phyloP scores from a whole-genome alignment of 2,888 invertebrate genomes.

The Oscheius sp. region DNA sequence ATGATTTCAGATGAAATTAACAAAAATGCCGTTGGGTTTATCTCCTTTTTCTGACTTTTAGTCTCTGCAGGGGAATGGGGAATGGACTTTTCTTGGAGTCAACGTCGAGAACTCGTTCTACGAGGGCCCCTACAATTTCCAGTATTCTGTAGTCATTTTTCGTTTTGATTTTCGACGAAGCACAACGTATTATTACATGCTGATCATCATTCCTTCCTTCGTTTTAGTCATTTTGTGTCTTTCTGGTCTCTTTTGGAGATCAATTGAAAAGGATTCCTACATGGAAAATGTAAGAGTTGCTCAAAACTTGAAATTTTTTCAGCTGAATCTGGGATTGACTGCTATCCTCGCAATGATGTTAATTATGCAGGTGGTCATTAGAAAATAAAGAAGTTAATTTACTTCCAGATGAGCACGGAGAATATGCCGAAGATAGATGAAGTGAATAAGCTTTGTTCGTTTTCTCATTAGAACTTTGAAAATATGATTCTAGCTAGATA shows the following conservation, averaged over 20 bases:
- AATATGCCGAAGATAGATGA: conserved; percentile 20
- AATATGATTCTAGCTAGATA: neutral
- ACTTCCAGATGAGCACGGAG: neutral
- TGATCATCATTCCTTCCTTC: conserved; percentile 19
- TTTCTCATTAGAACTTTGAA: neutral
- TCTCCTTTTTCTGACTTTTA: neutral
- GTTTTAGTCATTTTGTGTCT: conserved; percentile 1
- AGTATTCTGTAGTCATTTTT: conserved; percentile 6
- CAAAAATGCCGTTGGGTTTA: conserved; percentile 3
- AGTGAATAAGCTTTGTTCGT: conserved; percentile 13
- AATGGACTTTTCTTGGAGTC: conserved; percentile 13
- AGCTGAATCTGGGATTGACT: conserved; percentile 16
- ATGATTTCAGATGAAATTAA: neutral
- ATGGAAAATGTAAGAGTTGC: conserved; percentile 17
- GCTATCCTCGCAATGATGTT: conserved; percentile 23
- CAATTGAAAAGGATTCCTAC: conserved; percentile 18
- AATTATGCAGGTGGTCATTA: neutral
- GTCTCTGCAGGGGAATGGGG: conserved; percentile 19
- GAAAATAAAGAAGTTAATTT: no score
- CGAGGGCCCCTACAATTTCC: neutral
- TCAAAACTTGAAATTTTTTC: neutral
- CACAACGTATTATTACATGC: conserved; percentile 13
- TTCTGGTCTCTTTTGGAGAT: conserved; percentile 11
- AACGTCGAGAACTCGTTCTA: conserved; percentile 1
- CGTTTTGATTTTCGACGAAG: neutral